Base-by-base conservation (phyloP, 2,888 invertebrate species). In the Hemicrepidius hirtus region DNA sequence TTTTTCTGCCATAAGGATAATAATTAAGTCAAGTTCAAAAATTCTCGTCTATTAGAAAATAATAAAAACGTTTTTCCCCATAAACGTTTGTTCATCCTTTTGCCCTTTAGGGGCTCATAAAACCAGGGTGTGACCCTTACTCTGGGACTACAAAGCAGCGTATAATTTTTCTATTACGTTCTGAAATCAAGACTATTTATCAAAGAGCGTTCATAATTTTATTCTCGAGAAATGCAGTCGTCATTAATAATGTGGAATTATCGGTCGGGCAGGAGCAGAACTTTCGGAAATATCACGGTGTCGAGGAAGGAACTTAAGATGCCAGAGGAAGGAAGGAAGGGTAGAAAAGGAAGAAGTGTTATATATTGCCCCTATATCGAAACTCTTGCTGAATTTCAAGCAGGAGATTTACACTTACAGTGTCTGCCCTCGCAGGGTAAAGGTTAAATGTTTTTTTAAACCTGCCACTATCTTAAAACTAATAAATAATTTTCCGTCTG, bases 191-290 rank as follows among this genome's bases (percentile, higher is more conserved):
- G 40, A 66, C 73, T 71, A 75, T 76, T 78, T 78, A 78, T 78
- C 76, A 75, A n/a, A 73, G 64, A 21, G 62, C 28, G 74, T 75
- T 76, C 75, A 74, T 78, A 77, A 76, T 78, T 76, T 78, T 76
- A 68, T 72, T 67, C 70, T 35, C 16, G 37, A 63, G 55, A 40
- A 44, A 64, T 44, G 64, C 71, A 75, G 67, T 65, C 63, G 69
- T 75, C 80, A 80, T 80, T 80, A 80, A 80, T 80, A 77, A 75
- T 79, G 77, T 71, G 79, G 80, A 73, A 80, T 80, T 80, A 80
- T 75, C 71, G 67, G 49, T 21, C 69, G 63, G 68, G 68, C 67
- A 68, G 62, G 64, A 73, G 75, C 73, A 73, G 49, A 74, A 68
- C 67, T 71, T 70, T 57, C 72, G 75, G 72, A 75, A 72, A 70